Evolutionary conservation across 2,113 vertebrate species (phyloP), one percentile per base, ranked within the genome.

Genomic region (Centropristis striata): DNA sequence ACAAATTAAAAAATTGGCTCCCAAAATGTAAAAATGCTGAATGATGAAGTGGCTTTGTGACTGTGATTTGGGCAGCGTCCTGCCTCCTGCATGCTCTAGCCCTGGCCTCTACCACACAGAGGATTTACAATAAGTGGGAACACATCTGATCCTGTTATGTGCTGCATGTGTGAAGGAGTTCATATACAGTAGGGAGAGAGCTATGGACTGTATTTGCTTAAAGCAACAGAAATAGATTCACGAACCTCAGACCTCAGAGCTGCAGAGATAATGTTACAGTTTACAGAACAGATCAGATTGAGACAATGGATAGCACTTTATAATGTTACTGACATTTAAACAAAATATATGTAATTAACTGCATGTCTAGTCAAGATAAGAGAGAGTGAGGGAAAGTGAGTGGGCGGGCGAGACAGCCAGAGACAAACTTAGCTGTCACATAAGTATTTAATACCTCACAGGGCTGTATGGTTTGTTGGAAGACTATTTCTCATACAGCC

Each of bases 321-420:
- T 65, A 58, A 21, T 28, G 60, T 67, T 20, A 54, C 58, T 82
- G 80, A 86, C 83, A 86, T 88, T 84, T 82, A 66, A 61, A 82
- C 51, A 37, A 60, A 71, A 71, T 63, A 12, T 9, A 51, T 47
- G 46, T 68, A 76, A 88, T 79, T 84, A 80, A 74, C 51, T 71
- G 12, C 23, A 63, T 23, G 18, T 81, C 65, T 78, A 5, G 16
- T 73, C 41, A 47, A 60, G 55, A 70, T 67, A 41, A 25, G 64
- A 77, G 50, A 47, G 15, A 16, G 59, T 1, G 5, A 8, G 25
- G n/a, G n/a, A n/a, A 20, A 21, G 63, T 0, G 23, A 59, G 70
- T 44, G 77, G 74, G 73, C 5, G 39, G 50, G 39, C 18, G 23
- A 59, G 23, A 54, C 42, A 50, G 55, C 20, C 8, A 42, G 8